These are phyloP conservation scores for Mercenaria mercenaria DNA, from an alignment of 1,140 invertebrate genomes.

Conservation along the genomic window DNA sequence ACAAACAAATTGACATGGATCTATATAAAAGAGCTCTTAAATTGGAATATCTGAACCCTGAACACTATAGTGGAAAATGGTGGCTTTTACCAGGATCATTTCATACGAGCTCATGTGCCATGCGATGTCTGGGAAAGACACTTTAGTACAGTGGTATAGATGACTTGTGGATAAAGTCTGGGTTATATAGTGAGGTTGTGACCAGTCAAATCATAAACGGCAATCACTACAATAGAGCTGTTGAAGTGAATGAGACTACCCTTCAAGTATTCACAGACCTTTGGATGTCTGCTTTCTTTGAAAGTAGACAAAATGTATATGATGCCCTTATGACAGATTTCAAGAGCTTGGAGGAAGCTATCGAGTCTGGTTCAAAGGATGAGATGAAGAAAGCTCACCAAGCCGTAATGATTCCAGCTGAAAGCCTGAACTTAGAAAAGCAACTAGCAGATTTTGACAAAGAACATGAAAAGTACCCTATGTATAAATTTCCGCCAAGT, in stretches of 20 bases:
- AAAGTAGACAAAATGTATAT: not conserved
- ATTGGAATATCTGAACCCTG: not conserved
- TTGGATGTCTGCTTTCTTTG: constrained; percentile 1
- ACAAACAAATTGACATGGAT: too few relatives aligned
- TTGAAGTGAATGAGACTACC: not conserved
- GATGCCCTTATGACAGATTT: not conserved
- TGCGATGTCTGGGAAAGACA: constrained; percentile 4
- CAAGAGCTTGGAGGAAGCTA: not conserved
- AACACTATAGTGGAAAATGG: constrained; percentile 4
- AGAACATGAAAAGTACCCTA: not conserved
- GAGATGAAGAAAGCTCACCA: not conserved
- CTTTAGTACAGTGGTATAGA: constrained; percentile 17
- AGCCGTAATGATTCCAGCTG: not conserved
- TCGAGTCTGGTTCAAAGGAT: not conserved
- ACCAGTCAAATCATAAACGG: constrained; percentile 10
- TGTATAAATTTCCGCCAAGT: too few relatives aligned
- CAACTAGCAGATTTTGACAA: constrained; percentile 10
- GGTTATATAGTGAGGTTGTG: not conserved
- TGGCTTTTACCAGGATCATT: constrained; percentile 3
- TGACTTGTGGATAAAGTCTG: not conserved
- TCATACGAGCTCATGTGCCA: constrained; percentile 6
- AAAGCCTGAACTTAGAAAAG: constrained; percentile 12
- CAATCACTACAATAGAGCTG: constrained; percentile 7
- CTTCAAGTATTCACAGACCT: constrained; percentile 15
- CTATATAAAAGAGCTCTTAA: constrained; percentile 21